Evolutionary conservation across 2,113 vertebrate species (phyloP).

Genomic region (Perccottus glenii): DNA sequence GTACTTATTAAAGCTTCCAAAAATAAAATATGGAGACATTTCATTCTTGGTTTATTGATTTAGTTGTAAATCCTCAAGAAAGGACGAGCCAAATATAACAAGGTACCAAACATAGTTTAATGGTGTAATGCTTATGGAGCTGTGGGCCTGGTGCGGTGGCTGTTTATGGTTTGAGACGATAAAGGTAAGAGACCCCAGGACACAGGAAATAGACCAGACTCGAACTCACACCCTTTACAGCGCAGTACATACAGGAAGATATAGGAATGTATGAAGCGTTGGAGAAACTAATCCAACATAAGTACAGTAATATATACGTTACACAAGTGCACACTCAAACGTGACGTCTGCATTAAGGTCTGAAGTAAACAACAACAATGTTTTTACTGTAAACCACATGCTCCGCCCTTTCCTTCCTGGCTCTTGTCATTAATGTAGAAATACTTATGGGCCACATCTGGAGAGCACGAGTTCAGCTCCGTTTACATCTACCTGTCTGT

Average conservation of each 20-base stretch:
- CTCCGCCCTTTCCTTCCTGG: constrained; percentile 63
- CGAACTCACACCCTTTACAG: constrained; percentile 32
- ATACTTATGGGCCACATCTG: constrained; percentile 71
- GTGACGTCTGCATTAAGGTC: constrained; percentile 29
- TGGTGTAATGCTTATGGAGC: too few relatives aligned
- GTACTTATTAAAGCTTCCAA: too few relatives aligned
- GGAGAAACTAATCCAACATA: background rate
- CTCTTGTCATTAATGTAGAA: constrained; percentile 73
- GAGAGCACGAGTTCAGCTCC: constrained; percentile 51
- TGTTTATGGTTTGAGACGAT: constrained; percentile 13
- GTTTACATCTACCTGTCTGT: constrained; percentile 53
- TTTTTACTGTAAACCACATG: constrained; percentile 54
- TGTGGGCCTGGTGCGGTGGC: too few relatives aligned
- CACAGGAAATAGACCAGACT: constrained; percentile 64
- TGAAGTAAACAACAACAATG: constrained; percentile 57
- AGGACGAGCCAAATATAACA: too few relatives aligned
- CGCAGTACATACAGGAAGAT: constrained; percentile 19
- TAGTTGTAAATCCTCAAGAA: too few relatives aligned
- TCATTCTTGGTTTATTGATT: too few relatives aligned
- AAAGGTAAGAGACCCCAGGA: constrained; percentile 55
- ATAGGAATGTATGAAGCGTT: constrained; percentile 5
- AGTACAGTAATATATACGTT: background rate
- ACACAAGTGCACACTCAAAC: too few relatives aligned
- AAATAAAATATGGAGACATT: too few relatives aligned
- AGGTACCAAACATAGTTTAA: too few relatives aligned